Conservation (phyloP, 2,888 invertebrate species). For the Corbicula japonica region DNA sequence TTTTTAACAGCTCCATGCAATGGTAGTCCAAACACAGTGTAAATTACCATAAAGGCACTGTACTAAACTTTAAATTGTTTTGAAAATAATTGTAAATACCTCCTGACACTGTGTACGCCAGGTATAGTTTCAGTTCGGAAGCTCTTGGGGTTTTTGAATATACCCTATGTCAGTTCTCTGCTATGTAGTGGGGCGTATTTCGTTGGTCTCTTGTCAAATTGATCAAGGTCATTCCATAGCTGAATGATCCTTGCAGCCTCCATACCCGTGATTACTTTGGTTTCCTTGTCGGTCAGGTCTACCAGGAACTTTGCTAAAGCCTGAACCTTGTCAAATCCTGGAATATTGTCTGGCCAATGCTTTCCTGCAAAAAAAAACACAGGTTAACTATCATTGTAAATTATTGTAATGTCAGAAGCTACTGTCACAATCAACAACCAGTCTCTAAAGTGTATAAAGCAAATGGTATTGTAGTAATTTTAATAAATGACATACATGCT, state of each 20-base stretch:
- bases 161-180: slow-evolving; percentile 25
- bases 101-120: too few relatives aligned
- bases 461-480: too few relatives aligned
- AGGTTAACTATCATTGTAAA: too few relatives aligned
- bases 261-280: slow-evolving; percentile 2
- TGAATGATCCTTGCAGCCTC: slow-evolving; percentile 14
- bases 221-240: slow-evolving; percentile 8
- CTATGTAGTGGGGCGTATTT: slow-evolving; percentile 18
- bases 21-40: too few relatives aligned
- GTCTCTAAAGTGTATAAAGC: too few relatives aligned
- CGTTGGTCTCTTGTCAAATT: slow-evolving; percentile 7
- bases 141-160: slow-evolving; percentile 26
- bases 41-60: too few relatives aligned
- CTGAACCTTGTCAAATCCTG: slow-evolving; percentile 15
- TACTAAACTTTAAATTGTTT: too few relatives aligned
- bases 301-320: slow-evolving; percentile 21
- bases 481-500: too few relatives aligned
- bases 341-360: slow-evolving; percentile 20
- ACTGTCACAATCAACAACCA: too few relatives aligned
- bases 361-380: slow-evolving; percentile 13
- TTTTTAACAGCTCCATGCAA: too few relatives aligned
- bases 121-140: slow-evolving; percentile 3
- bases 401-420: too few relatives aligned
- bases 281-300: neutral
- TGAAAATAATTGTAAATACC: too few relatives aligned